Conservation (phyloP, 2,888 invertebrate species). For the Eustalomyia histrio region DNA sequence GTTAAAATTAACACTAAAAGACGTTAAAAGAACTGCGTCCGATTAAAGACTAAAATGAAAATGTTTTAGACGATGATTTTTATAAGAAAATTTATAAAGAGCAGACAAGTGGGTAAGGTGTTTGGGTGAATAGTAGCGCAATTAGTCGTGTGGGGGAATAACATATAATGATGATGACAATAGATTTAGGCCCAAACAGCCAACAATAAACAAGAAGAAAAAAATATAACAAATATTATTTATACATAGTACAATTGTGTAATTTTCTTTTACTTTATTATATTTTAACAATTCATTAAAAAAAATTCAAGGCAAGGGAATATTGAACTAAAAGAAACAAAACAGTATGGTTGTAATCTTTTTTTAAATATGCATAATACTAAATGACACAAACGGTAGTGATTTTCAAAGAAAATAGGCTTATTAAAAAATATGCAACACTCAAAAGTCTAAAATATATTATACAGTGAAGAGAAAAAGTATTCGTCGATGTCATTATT, state of each 20-base stretch:
- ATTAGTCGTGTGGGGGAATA: slow-evolving; percentile 36
- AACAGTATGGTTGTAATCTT: not conserved
- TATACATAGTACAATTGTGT: not conserved
- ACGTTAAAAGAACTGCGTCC: slow-evolving; percentile 58
- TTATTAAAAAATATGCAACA: not conserved
- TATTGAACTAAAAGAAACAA: not conserved
- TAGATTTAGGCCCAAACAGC: slow-evolving; percentile 34
- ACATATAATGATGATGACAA: slow-evolving; percentile 21
- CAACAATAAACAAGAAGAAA: slow-evolving; percentile 5
- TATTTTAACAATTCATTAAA: not conserved
- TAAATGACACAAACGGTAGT: not conserved
- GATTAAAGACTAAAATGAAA: slow-evolving; percentile 58
- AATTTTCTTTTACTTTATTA: not conserved
- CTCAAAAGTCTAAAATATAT: too few relatives aligned
- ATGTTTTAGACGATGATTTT: slow-evolving; percentile 41
- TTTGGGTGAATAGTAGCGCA: slow-evolving; percentile 28
- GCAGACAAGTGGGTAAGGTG: slow-evolving; percentile 46
- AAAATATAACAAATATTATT: slow-evolving; percentile 21
- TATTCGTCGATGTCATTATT: too few relatives aligned
- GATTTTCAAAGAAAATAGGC: not conserved
- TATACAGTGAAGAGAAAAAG: too few relatives aligned
- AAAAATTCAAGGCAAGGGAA: not conserved
- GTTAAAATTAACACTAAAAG: slow-evolving; percentile 3
- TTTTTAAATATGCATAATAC: not conserved
- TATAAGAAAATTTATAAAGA: slow-evolving; percentile 52